Base-by-base conservation (phyloP, 2,113 vertebrate species). In the Grallaria varia region DNA sequence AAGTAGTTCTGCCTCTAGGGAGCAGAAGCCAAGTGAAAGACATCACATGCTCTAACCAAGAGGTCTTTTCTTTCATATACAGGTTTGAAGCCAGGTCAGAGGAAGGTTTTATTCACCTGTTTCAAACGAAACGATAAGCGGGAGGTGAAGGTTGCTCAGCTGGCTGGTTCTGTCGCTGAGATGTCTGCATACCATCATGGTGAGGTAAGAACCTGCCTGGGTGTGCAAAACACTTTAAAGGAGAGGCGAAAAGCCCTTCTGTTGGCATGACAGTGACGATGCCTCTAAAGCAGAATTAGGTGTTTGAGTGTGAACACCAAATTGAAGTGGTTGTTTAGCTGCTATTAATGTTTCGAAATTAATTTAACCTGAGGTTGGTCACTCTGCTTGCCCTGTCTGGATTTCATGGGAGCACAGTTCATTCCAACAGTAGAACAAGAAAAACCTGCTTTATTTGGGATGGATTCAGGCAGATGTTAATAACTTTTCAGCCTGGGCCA, bases 141-240 rank as follows among this genome's bases (percentile, higher is more conserved):
- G 91, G 99, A 99, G 88, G 99, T 99, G 94, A 99, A 99, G 90
- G 99, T 99, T 93, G 99, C 99, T 64, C 99, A 99, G 96, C 96
- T 99, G 97, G 99, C 99, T 82, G 99, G 99, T 35, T 99, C 99
- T 40, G 99, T 99, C 18, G 99, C 99, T 16, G 99, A 99, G 97
- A 99, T 99, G 99, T 99, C 99, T 2, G 99, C 99, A 35, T 99
- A 99, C 95, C 99, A 99, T 93, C 99, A 99, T 9, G 99, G 99
- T 92, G 99, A 99, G 98, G 99, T 99, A 98, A 97, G 97, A 28
- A 58, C 50, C 53, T 44, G 60, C 13, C 71, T 50, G 25, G 6
- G 2, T 81, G 30, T 75, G 58, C 66, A 86, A 56, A 93, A 68
- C 49, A 17, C 62, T 66, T 53, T 6, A 60, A 90, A 81, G 27